Evolutionary conservation across 2,797 vertebrate genomes (phyloP).

Genomic region (Cichlasoma orientale): DNA sequence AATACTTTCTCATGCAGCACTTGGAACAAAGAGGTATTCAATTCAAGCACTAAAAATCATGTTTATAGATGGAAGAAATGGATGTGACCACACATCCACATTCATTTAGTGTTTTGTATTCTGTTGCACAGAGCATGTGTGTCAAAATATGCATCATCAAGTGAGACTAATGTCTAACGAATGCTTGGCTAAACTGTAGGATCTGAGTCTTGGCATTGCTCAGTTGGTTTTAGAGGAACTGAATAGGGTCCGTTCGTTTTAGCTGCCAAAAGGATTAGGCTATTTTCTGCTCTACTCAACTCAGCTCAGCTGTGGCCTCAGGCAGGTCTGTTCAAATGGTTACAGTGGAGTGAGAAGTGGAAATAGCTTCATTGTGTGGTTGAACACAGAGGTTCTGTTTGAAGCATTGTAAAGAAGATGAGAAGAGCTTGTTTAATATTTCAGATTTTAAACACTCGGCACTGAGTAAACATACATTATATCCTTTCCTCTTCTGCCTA

Average conservation of each 20-base stretch:
- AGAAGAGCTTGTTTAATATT: conserved; percentile 11
- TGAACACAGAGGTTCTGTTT: conserved; percentile 25
- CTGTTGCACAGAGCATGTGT: conserved; percentile 7
- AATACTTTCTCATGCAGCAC: background rate
- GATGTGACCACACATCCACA: conserved; percentile 7
- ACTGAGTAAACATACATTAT: background rate
- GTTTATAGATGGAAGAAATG: background rate
- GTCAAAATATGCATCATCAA: conserved; percentile 36
- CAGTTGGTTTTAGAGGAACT: conserved; percentile 54
- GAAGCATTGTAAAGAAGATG: conserved; percentile 5
- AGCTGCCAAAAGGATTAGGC: conserved; percentile 76
- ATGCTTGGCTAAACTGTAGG: conserved; percentile 48
- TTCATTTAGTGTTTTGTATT: conserved; percentile 19
- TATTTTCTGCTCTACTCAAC: conserved; percentile 69
- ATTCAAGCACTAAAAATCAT: background rate
- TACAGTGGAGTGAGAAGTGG: conserved; percentile 47
- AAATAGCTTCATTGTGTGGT: conserved; percentile 48
- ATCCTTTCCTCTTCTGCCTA: background rate
- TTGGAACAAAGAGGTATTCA: background rate
- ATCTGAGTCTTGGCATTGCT: conserved; percentile 43
- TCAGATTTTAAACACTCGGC: background rate
- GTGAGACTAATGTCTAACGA: conserved; percentile 50
- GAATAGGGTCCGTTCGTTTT: conserved; percentile 61
- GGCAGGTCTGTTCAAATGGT: conserved; percentile 66
- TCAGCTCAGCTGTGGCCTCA: conserved; percentile 69